These are phyloP conservation scores for Drosophila pectinifera DNA, from an alignment of 1,140 invertebrate genomes.

Conservation along the genomic window DNA sequence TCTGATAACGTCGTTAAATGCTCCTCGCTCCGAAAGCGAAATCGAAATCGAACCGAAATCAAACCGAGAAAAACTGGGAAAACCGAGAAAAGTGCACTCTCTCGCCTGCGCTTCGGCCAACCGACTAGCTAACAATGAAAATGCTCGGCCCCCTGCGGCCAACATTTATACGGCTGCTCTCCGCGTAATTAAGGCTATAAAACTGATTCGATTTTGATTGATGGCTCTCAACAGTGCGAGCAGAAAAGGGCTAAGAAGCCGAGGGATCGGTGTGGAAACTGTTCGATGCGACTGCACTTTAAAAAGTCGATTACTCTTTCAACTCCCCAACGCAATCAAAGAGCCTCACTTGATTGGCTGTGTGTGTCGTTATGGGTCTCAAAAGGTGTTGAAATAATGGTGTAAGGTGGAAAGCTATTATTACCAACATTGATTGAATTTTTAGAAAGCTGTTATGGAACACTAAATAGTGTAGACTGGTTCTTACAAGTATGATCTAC, in stretches of 20 bases:
- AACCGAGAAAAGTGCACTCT: conserved; percentile 28
- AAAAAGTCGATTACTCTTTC: conserved; percentile 31
- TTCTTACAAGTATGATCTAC: not conserved
- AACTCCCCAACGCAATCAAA: conserved; percentile 4
- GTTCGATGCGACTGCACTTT: conserved; percentile 19
- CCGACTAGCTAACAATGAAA: conserved; percentile 64
- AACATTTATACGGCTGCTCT: conserved; percentile 77
- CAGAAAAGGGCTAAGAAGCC: conserved; percentile 9
- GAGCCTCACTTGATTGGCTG: conserved; percentile 16
- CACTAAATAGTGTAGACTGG: too few species aligned
- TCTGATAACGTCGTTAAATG: conserved; percentile 80
- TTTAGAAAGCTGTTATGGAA: conserved; percentile 2
- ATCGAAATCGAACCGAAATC: conserved; percentile 35
- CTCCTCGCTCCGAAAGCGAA: conserved; percentile 63
- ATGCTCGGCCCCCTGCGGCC: conserved; percentile 49
- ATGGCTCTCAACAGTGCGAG: conserved; percentile 38
- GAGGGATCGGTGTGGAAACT: conserved; percentile 9
- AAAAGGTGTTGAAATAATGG: conserved; percentile 30
- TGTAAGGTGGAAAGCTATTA: not conserved
- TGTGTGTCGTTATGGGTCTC: conserved; percentile 2
- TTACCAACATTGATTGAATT: not conserved
- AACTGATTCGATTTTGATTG: conserved; percentile 77
- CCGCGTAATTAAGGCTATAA: conserved; percentile 78
- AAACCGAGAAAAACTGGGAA: too few species aligned
- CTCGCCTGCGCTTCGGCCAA: conserved; percentile 1